These are phyloP conservation scores for Arizona elegans DNA, from an alignment of 2,113 vertebrate genomes.

Conservation along the genomic window DNA sequence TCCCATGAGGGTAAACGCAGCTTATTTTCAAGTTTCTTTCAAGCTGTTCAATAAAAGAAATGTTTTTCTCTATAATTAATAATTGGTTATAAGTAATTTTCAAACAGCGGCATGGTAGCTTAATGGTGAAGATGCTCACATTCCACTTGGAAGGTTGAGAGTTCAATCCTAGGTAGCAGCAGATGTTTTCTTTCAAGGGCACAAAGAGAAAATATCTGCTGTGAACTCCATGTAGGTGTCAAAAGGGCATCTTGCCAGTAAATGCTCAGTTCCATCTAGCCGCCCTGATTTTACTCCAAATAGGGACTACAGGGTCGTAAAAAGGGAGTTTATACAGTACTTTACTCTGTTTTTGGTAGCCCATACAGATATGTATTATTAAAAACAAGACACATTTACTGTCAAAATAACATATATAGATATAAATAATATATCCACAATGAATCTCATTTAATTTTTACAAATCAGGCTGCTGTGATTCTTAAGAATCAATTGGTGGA, in stretches of 20 bases:
- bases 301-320: neutral
- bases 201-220: neutral
- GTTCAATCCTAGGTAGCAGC: neutral
- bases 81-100: neutral
- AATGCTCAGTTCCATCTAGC: neutral
- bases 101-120: neutral
- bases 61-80: constrained; percentile 2
- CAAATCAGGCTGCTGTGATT: neutral
- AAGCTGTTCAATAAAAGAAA: neutral
- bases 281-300: neutral
- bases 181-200: neutral
- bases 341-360: neutral
- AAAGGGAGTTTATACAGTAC: neutral
- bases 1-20: constrained; percentile 82
- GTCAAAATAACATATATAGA: neutral
- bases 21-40: neutral
- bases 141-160: neutral
- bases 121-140: neutral
- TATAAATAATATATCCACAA: neutral
- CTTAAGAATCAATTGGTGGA: neutral
- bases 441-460: neutral
- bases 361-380: neutral
- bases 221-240: neutral
- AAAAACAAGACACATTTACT: neutral
- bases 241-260: neutral